Evolutionary conservation across 2,113 vertebrate genomes (phyloP), one percentile per base, ranked within the genome.

Genomic region (Eclectus roratus): DNA sequence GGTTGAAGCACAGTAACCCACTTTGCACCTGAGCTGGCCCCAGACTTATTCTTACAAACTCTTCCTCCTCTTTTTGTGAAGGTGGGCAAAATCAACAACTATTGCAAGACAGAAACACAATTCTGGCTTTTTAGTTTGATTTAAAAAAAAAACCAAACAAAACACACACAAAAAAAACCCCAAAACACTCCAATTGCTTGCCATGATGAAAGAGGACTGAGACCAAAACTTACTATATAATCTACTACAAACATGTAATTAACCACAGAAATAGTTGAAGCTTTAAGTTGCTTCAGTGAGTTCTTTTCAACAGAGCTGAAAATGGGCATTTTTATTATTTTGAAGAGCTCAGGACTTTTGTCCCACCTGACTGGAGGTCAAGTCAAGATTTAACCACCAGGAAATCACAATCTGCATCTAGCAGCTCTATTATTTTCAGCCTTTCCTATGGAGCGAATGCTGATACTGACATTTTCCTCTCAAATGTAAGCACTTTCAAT

Each of bases 401-500:
- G 73, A 93, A 90, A 91, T 21, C 65, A 41, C 61, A 68, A 50
- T 74, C 60, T 92, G 60, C 82, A 84, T 81, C 53, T 44, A 88
- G 82, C 33, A 91, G 31, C 44, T 80, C 76, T 84, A 52, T 86
- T 94, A 85, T 93, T 90, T 93, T 88, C 71, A 80, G 73, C 19
- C 13, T 53, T 86, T 79, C 56, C 69, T 29, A 58, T 19, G 13
- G 19, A 90, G 41, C n/a, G 85, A 95, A 71, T 81, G 83, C 85
- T 72, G 69, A 88, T 60, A 71, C 11, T 10, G 9, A 56, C 44
- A 86, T 76, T 91, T 88, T 8, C 27, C 44, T 43, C 69, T 87
- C 43, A 86, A 90, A 77, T 13, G 16, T 53, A 95, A 80, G 46
- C 55, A 90, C 81, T 93, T 96, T 91, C 65, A 82, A 74, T 68